These are phyloP conservation scores for Sphaeridia pumilis DNA, from an alignment of 2,888 invertebrate species.

Conservation along the genomic window DNA sequence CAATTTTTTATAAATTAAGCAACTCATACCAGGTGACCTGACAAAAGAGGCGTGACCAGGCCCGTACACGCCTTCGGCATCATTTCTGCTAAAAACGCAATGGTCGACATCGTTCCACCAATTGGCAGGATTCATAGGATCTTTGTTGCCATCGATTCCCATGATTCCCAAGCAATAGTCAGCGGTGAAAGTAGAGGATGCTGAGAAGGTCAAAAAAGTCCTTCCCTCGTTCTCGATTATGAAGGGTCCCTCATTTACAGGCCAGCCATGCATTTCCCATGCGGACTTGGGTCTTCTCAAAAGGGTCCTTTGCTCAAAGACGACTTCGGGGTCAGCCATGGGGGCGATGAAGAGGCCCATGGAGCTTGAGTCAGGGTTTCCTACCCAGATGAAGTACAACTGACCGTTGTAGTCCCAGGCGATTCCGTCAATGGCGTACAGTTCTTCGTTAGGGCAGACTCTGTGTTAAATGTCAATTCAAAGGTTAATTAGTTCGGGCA, in stretches of 20 bases:
- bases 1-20: not conserved
- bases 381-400: conserved; percentile 31
- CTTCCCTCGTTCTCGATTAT: conserved; percentile 23
- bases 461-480: not conserved
- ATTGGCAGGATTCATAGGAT: conserved; percentile 25
- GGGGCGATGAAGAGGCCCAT: conserved; percentile 30
- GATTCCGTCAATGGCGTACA: conserved; percentile 32
- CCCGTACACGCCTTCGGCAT: conserved; percentile 26
- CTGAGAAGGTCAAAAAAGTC: conserved; percentile 29
- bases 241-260: conserved; percentile 29
- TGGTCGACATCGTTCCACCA: conserved; percentile 30
- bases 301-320: conserved; percentile 17
- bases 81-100: conserved; percentile 29
- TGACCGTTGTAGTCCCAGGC: conserved; percentile 15
- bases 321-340: conserved; percentile 24
- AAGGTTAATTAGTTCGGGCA: not conserved
- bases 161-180: conserved; percentile 31
- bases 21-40: conserved; percentile 23
- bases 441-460: conserved; percentile 25
- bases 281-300: conserved; percentile 22
- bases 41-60: conserved; percentile 32
- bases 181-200: conserved; percentile 25
- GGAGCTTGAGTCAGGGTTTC: conserved; percentile 23
- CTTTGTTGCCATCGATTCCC: conserved; percentile 22
- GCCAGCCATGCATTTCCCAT: conserved; percentile 29